phyloP scores from a whole-genome alignment of 1,140 invertebrate species.

The Pseudobourletiella spinata region DNA sequence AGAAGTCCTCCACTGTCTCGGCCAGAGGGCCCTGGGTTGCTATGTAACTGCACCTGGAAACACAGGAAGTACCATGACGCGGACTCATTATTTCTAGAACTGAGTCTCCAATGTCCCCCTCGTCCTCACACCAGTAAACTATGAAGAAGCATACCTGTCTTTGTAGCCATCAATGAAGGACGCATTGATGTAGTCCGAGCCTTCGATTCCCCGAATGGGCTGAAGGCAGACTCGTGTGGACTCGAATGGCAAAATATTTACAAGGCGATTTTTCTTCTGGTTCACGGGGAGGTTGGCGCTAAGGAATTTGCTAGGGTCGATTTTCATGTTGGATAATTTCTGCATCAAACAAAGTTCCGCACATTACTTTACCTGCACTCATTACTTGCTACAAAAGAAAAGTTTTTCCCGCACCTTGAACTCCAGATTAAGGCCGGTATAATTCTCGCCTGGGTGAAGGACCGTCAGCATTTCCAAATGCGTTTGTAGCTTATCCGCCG shows the following conservation, averaged over 20 bases:
- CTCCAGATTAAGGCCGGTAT: conserved; percentile 95
- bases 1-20: conserved; percentile 96
- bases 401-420: too few species aligned
- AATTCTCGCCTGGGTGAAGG: conserved; percentile 59
- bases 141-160: conserved; percentile 32
- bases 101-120: too few species aligned
- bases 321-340: conserved; percentile 89
- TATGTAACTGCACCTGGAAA: conserved; percentile 65
- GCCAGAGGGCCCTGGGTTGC: conserved; percentile 94
- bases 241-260: conserved; percentile 96
- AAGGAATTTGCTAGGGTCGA: conserved; percentile 85
- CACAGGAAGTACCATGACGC: too few species aligned
- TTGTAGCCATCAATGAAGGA: conserved; percentile 90
- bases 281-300: conserved; percentile 93
- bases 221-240: conserved; percentile 87
- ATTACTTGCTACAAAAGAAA: neutral
- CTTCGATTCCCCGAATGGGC: conserved; percentile 82
- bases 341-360: conserved; percentile 37
- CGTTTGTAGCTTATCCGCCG: conserved; percentile 74
- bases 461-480: conserved; percentile 47
- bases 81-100: too few species aligned
- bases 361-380: neutral
- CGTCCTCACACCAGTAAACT: too few species aligned
- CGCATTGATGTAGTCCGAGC: conserved; percentile 98
- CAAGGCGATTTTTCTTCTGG: conserved; percentile 95